Evolutionary conservation across 2,113 vertebrate species (phyloP).

Genomic region (Rhinichthys klamathensis): DNA sequence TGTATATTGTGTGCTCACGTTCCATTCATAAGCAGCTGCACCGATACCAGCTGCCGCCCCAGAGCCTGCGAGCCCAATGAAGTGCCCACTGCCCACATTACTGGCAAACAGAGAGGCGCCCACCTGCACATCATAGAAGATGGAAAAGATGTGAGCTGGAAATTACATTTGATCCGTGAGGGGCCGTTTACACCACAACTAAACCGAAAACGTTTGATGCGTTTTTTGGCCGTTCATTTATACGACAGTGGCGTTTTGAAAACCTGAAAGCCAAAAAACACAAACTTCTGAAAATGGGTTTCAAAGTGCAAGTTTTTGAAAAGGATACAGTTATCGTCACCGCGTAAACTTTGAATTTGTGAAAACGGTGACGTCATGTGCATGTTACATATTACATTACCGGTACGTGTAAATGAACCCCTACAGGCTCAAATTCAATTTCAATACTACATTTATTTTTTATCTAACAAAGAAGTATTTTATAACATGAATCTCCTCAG

Average conservation of each 20-base stretch:
- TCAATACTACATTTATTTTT: neutral
- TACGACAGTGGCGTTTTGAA: too few species aligned
- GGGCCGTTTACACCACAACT: too few species aligned
- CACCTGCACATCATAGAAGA: constrained; percentile 74
- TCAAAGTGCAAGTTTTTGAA: too few species aligned
- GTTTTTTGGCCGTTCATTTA: too few species aligned
- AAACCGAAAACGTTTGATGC: too few species aligned
- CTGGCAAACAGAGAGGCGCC: constrained; percentile 95
- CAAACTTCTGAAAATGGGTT: too few species aligned
- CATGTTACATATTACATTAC: too few species aligned
- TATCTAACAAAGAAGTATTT: neutral
- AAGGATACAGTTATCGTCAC: too few species aligned
- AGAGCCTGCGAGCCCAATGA: constrained; percentile 92
- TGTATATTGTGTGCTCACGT: constrained; percentile 73
- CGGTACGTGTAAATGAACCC: too few species aligned
- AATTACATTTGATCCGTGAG: neutral
- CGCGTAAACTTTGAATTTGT: too few species aligned
- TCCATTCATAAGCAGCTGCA: constrained; percentile 88
- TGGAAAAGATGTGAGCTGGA: neutral
- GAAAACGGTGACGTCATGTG: too few species aligned
- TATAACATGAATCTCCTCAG: neutral
- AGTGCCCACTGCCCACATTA: constrained; percentile 96
- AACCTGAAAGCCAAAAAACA: too few species aligned
- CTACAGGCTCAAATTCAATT: neutral
- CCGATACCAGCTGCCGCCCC: constrained; percentile 90